Evolutionary conservation across 2,113 vertebrate species (phyloP).

Genomic region (Ammospiza nelsoni): DNA sequence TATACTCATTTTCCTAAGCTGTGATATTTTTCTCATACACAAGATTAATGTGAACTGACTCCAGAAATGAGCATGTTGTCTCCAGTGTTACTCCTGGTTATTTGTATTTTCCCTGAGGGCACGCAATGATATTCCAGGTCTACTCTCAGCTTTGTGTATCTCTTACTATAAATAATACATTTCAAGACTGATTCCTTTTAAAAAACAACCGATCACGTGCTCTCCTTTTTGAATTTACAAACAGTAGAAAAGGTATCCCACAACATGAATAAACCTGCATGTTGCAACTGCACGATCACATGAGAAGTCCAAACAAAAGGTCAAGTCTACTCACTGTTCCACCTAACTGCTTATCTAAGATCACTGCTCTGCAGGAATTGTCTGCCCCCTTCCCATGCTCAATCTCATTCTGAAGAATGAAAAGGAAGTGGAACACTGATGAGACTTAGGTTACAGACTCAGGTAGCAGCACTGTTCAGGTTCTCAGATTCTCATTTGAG

Average conservation of each 20-base stretch:
- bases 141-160: not conserved
- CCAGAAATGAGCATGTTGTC: not conserved
- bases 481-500: not conserved
- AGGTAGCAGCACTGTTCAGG: not conserved
- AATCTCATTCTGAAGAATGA: not conserved
- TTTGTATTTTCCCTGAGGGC: not conserved
- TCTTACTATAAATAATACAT: not conserved
- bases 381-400: not conserved
- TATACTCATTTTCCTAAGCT: not conserved
- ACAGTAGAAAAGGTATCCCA: not conserved
- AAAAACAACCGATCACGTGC: not conserved
- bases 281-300: not conserved
- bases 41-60: not conserved
- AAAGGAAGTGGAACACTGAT: not conserved
- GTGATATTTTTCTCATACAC: not conserved
- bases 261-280: not conserved
- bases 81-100: not conserved
- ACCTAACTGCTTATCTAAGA: not conserved
- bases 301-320: not conserved
- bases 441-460: not conserved
- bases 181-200: not conserved
- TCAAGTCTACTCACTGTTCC: accelerated
- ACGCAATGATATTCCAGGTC: not conserved
- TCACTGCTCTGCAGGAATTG: not conserved
- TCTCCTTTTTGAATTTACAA: not conserved